Evolutionary conservation across 2,113 vertebrate genomes (phyloP).

Genomic region (Callorhinus ursinus): DNA sequence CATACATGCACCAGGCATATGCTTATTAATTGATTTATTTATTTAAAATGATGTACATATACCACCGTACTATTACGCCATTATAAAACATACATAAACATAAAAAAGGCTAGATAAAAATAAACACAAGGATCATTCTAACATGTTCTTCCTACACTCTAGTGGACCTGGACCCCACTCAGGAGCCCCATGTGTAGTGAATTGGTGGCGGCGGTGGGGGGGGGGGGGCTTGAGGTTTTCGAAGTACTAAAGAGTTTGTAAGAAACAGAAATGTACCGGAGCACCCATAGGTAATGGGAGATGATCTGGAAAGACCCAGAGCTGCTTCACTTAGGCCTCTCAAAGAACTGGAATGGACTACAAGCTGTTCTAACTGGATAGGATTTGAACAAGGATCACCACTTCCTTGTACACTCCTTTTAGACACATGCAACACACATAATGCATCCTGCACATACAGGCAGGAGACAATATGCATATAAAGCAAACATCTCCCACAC

Average conservation of each 20-base stretch:
- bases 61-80: constrained; percentile 77
- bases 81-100: constrained; percentile 81
- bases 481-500: constrained; percentile 69
- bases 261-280: constrained; percentile 71
- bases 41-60: constrained; percentile 79
- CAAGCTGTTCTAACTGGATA: constrained; percentile 41
- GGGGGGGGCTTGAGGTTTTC: constrained; percentile 46
- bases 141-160: constrained; percentile 57
- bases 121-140: constrained; percentile 69
- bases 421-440: constrained; percentile 48
- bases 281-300: constrained; percentile 49
- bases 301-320: constrained; percentile 64
- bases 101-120: constrained; percentile 80
- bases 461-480: constrained; percentile 68
- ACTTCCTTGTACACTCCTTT: constrained; percentile 44
- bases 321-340: constrained; percentile 54
- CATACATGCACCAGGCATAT: constrained; percentile 74
- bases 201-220: neutral
- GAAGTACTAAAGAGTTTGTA: constrained; percentile 54
- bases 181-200: constrained; percentile 49
- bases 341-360: constrained; percentile 55
- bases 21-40: constrained; percentile 63
- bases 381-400: constrained; percentile 45
- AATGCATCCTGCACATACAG: constrained; percentile 54
- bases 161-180: constrained; percentile 27